Percentiles rank a stretch among this genome's conserved stretches.
These are phyloP conservation scores for Phoxinus dragarum DNA, from an alignment of 2,797 vertebrate species.

Conservation along the genomic window DNA sequence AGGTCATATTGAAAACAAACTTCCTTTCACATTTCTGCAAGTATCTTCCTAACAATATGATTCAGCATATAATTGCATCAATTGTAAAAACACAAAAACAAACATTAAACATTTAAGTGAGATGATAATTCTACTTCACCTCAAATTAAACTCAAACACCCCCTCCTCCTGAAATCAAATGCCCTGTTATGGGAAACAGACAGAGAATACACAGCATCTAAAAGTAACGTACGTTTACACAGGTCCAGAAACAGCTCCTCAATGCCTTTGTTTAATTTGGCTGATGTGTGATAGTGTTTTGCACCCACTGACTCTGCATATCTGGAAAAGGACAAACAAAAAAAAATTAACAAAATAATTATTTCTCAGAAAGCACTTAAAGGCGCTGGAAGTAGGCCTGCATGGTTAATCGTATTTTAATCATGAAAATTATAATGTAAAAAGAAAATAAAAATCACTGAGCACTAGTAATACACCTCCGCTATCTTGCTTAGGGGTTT, in stretches of 20 bases:
- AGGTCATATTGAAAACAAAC: too few species aligned
- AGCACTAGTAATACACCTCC: not conserved
- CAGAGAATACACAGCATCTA: not conserved
- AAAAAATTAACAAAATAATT: not conserved
- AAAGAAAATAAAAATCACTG: not conserved
- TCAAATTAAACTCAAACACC: not conserved
- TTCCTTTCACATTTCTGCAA: too few species aligned
- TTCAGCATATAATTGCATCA: not conserved
- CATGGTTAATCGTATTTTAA: not conserved
- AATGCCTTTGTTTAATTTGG: slow-evolving; percentile 98
- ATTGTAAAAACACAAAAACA: not conserved
- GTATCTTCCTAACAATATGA: not conserved
- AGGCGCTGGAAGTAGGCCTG: not conserved
- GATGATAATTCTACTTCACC: not conserved
- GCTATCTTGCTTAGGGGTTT: not conserved
- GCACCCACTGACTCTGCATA: slow-evolving; percentile 97
- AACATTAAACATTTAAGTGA: not conserved
- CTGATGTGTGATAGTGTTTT: slow-evolving; percentile 97
- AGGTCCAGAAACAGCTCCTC: slow-evolving; percentile 98
- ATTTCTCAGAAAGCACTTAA: not conserved
- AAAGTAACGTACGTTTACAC: slow-evolving; percentile 89
- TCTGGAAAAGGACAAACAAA: slow-evolving; percentile 72
- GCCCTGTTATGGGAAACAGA: not conserved
- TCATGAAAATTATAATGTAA: not conserved
- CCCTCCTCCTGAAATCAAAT: not conserved